phyloP scores from a whole-genome alignment of 1,140 invertebrate species.

The Drosophila yakuba region DNA sequence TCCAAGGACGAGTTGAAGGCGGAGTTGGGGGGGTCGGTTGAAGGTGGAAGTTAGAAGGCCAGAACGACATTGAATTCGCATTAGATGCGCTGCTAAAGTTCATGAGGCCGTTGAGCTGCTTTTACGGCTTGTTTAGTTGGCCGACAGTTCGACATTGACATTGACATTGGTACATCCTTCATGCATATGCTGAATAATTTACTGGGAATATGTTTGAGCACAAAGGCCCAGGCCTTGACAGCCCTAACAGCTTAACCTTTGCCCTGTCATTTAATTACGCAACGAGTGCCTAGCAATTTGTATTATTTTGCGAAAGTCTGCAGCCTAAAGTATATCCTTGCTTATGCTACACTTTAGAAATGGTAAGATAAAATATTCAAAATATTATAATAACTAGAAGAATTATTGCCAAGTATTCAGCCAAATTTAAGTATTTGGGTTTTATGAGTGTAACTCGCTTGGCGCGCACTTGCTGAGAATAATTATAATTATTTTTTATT shows the following conservation, averaged over 20 bases:
- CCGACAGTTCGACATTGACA: constrained; percentile 68
- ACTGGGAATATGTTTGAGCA: constrained; percentile 26
- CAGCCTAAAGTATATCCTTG: background rate
- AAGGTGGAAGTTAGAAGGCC: background rate
- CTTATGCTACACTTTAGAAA: background rate
- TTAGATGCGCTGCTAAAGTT: constrained; percentile 74
- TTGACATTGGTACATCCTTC: constrained; percentile 47
- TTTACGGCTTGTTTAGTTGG: constrained; percentile 47
- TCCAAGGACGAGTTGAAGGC: constrained; percentile 30
- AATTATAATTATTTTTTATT: constrained; percentile 73
- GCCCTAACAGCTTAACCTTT: constrained; percentile 45
- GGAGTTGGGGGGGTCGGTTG: background rate
- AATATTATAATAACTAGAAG: no score
- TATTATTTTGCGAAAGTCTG: constrained; percentile 10
- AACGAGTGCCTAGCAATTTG: constrained; percentile 25
- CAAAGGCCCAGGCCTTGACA: constrained; percentile 24
- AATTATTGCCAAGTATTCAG: background rate
- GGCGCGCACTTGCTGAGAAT: constrained; percentile 35
- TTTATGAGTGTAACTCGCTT: constrained; percentile 10
- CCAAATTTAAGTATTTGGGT: background rate
- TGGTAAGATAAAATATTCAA: no score
- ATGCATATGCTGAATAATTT: constrained; percentile 68
- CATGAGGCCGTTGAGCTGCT: constrained; percentile 63
- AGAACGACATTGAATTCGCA: constrained; percentile 70
- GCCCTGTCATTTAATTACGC: constrained; percentile 47